Evolutionary conservation across 2,113 vertebrate species (phyloP).

Genomic region (Vireo altiloquus): DNA sequence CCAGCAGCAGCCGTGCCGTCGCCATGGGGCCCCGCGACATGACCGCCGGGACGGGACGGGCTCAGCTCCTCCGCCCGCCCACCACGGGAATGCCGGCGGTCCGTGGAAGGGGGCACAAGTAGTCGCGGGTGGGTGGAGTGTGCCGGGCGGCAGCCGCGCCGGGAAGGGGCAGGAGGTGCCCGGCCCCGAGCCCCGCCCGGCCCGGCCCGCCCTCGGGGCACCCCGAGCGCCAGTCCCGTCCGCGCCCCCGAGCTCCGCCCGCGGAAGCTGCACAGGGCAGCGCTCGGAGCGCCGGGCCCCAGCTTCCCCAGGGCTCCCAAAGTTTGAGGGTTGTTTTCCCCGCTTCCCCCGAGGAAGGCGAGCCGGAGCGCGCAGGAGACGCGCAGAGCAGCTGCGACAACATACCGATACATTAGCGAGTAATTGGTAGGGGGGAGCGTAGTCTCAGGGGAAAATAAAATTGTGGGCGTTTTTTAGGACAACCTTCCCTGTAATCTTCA

Average conservation of each 20-base stretch:
- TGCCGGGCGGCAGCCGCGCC: neutral
- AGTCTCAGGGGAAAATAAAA: neutral
- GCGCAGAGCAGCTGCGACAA: neutral
- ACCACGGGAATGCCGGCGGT: neutral
- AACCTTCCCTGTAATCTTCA: neutral
- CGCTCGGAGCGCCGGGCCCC: fast-evolving
- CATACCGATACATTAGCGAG: neutral
- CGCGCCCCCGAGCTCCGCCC: neutral
- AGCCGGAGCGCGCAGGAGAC: neutral
- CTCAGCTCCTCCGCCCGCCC: neutral
- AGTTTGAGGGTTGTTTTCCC: neutral
- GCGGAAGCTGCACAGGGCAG: neutral
- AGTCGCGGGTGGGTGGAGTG: slow-evolving; percentile 1
- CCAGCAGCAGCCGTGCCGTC: neutral
- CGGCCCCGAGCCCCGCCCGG: neutral
- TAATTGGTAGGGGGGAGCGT: neutral
- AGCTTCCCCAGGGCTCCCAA: fast-evolving
- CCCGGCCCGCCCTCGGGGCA: no score
- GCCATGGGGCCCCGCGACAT: slow-evolving; percentile 42
- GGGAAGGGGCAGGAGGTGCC: neutral
- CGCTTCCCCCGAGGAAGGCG: neutral
- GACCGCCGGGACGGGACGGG: neutral
- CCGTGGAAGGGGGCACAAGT: neutral
- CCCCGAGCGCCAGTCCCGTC: no score
- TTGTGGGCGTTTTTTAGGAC: neutral